A percentile compares a stretch with the other conserved stretches of the same genome.
These are phyloP conservation scores for Hemiscyllium ocellatum DNA, from an alignment of 2,113 vertebrate species.

Conservation along the genomic window DNA sequence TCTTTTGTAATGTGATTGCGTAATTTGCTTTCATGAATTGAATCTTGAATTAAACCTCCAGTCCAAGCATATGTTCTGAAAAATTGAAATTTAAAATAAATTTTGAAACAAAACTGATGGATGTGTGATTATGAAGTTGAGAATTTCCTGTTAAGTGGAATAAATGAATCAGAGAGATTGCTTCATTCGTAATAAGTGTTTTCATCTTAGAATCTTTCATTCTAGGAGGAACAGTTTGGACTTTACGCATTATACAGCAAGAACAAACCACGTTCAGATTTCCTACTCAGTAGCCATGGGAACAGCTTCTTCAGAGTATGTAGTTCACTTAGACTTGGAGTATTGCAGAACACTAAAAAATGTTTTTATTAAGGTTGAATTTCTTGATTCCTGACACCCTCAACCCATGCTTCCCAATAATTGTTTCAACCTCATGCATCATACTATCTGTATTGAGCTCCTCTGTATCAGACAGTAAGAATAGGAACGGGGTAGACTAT, in stretches of 20 bases:
- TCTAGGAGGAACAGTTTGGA: constrained; percentile 58
- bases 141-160: neutral
- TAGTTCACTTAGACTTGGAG: neutral
- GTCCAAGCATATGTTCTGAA: neutral
- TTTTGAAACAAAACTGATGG: neutral
- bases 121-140: neutral
- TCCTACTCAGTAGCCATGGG: constrained; percentile 56
- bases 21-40: neutral
- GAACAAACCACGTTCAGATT: constrained; percentile 64
- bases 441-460: too few species aligned
- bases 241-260: constrained; percentile 68
- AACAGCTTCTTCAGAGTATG: constrained; percentile 63
- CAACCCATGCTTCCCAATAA: too few species aligned
- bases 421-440: too few species aligned
- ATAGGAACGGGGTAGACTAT: too few species aligned
- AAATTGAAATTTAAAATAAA: neutral
- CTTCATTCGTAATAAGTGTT: neutral
- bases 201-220: neutral
- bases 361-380: neutral
- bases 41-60: neutral
- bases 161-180: neutral
- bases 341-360: neutral
- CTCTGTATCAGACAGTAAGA: too few species aligned
- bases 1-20: neutral
- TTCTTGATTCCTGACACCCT: neutral